Evolutionary conservation across 1,140 invertebrate species (phyloP).

Genomic region (Penaeus japonicus): DNA sequence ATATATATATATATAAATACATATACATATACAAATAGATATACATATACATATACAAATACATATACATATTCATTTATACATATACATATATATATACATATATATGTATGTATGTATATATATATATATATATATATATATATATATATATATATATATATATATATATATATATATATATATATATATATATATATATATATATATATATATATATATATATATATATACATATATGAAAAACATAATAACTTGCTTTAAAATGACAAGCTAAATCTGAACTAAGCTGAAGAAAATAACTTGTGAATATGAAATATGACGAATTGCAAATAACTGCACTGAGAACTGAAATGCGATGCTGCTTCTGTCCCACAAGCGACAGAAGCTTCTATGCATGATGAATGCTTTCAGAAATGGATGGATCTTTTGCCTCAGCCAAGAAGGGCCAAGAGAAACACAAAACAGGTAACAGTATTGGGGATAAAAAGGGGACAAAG

Average conservation of each 20-base stretch:
- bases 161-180: slow-evolving; percentile 14
- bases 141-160: slow-evolving; percentile 11
- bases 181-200: background rate
- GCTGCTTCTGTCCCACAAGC: background rate
- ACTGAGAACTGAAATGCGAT: too few species aligned
- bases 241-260: background rate
- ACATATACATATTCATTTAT: background rate
- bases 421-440: too few species aligned
- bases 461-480: too few species aligned
- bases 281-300: slow-evolving; percentile 44
- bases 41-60: background rate
- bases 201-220: slow-evolving; percentile 8
- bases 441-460: too few species aligned
- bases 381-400: too few species aligned
- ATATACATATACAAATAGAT: slow-evolving; percentile 18
- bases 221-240: background rate
- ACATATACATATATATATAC: slow-evolving; percentile 8
- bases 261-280: slow-evolving; percentile 36
- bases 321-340: background rate
- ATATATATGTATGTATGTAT: background rate
- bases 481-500: too few species aligned
- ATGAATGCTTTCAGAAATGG: too few species aligned
- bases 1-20: slow-evolving; percentile 22
- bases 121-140: slow-evolving; percentile 2
- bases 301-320: slow-evolving; percentile 37